phyloP scores from a whole-genome alignment of 2,888 invertebrate genomes.

The Campopleginae sp. region DNA sequence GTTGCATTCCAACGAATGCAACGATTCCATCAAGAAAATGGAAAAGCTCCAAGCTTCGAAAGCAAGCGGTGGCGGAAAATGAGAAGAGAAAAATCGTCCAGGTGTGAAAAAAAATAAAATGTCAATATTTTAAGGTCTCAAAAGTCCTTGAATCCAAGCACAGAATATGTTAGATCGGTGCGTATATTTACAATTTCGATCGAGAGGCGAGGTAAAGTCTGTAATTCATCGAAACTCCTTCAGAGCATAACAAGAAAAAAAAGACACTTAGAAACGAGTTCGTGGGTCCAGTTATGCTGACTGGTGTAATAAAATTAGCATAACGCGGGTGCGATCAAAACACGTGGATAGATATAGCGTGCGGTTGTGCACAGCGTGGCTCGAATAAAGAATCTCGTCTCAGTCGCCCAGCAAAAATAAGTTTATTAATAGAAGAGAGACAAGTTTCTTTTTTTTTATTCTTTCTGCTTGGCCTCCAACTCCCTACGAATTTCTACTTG shows the following conservation, averaged over 20 bases:
- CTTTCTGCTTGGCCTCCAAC: constrained; percentile 27
- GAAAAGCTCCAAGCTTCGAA: neutral
- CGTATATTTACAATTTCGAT: constrained; percentile 25
- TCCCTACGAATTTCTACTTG: constrained; percentile 48
- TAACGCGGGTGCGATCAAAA: constrained; percentile 64
- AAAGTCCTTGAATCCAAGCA: neutral
- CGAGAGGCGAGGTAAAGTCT: neutral
- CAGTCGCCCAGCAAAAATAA: constrained; percentile 60
- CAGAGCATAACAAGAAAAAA: constrained; percentile 20
- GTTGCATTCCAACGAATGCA: too few species aligned
- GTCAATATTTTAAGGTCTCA: neutral
- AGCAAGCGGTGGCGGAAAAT: neutral
- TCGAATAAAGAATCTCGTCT: constrained; percentile 61
- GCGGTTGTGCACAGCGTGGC: constrained; percentile 40
- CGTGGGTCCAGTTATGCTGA: constrained; percentile 57
- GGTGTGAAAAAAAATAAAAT: neutral
- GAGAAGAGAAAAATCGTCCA: neutral
- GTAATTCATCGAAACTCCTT: constrained; percentile 49
- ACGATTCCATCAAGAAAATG: too few species aligned
- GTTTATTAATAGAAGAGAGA: constrained; percentile 66
- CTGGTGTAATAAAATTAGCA: constrained; percentile 69
- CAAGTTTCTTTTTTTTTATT: constrained; percentile 43
- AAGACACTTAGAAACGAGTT: constrained; percentile 32
- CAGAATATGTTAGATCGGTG: constrained; percentile 14
- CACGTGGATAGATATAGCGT: constrained; percentile 46